A percentile compares a stretch with the other conserved stretches of the same genome.
Conservation (phyloP, 2,113 vertebrate genomes). For the Oncorhynchus masou region DNA sequence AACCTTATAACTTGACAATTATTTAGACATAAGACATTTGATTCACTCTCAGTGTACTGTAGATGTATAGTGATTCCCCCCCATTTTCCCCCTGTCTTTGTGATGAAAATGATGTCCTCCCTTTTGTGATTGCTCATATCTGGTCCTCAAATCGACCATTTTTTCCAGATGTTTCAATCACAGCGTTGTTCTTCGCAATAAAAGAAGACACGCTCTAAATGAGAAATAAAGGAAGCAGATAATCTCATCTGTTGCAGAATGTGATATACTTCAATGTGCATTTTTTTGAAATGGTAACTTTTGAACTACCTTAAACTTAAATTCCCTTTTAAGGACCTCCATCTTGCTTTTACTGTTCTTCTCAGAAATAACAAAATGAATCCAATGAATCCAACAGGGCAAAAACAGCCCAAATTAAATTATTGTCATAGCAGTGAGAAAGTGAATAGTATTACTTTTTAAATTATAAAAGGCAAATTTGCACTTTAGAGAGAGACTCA, state of each 20-base stretch:
- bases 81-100: slow-evolving; percentile 8
- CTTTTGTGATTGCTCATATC: slow-evolving; percentile 28
- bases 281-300: background rate
- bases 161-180: slow-evolving; percentile 21
- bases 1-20: background rate
- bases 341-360: background rate
- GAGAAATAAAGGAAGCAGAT: slow-evolving; percentile 11
- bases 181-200: background rate
- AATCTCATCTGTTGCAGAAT: background rate
- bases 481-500: too few species aligned
- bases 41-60: slow-evolving; percentile 34
- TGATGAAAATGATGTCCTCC: background rate
- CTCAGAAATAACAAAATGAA: background rate
- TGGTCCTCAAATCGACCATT: slow-evolving; percentile 1
- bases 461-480: too few species aligned
- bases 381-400: background rate
- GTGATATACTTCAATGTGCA: too few species aligned
- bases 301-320: background rate
- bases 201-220: slow-evolving; percentile 8
- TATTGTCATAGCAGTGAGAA: too few species aligned
- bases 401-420: background rate
- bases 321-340: background rate
- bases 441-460: too few species aligned
- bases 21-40: slow-evolving; percentile 37
- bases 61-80: slow-evolving; percentile 8